Conservation (phyloP, 2,113 vertebrate species). For the Macquaria ambigua region DNA sequence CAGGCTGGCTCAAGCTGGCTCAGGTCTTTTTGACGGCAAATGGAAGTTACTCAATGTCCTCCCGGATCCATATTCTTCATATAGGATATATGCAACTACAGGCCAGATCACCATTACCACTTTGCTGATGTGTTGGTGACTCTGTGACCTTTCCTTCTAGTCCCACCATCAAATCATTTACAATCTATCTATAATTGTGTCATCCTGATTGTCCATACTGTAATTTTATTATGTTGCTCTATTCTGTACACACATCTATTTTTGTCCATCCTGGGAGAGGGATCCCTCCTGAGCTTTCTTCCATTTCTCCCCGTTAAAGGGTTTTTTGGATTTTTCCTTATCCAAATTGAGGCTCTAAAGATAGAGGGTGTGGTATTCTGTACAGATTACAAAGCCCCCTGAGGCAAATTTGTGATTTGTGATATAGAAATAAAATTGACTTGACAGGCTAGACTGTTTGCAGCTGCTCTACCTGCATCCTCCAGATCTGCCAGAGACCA, state of each 20-base stretch:
- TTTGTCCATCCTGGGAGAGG: background rate
- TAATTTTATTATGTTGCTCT: background rate
- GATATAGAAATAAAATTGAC: background rate
- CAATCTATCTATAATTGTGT: background rate
- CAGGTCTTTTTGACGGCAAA: background rate
- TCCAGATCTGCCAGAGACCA: slow-evolving; percentile 78
- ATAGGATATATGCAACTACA: background rate
- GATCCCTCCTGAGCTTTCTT: background rate
- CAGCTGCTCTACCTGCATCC: slow-evolving; percentile 66
- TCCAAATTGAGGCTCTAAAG: background rate
- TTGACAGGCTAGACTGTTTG: background rate
- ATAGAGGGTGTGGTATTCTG: background rate
- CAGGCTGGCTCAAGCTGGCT: too few species aligned
- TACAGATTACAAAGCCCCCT: background rate
- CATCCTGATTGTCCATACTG: background rate
- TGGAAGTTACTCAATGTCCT: background rate
- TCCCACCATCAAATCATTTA: background rate
- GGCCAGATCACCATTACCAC: too few species aligned
- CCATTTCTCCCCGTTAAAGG: background rate
- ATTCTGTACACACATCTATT: background rate
- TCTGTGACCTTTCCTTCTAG: too few species aligned
- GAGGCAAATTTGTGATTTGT: background rate
- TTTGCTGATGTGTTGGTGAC: too few species aligned
- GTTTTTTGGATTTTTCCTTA: too few species aligned
- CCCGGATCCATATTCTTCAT: background rate